A percentile compares a stretch with the other conserved stretches of the same genome.
Evolutionary conservation across 2,888 invertebrate genomes (phyloP).

Genomic region (Drosophila neutralis): DNA sequence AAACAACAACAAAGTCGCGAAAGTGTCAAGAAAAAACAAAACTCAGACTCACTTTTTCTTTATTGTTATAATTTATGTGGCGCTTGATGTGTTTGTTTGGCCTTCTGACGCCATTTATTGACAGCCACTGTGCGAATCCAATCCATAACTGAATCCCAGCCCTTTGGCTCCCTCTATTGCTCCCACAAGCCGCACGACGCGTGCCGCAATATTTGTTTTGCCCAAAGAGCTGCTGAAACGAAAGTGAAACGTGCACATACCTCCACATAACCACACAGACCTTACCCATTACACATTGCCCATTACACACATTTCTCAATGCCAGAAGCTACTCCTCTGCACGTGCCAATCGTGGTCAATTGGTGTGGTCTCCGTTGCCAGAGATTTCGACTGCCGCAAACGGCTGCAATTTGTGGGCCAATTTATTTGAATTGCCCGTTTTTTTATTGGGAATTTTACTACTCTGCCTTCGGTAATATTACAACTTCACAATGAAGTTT

Average conservation of each 20-base stretch:
- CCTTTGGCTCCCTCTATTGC: neutral
- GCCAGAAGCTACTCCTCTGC: constrained; percentile 53
- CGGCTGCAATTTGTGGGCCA: constrained; percentile 25
- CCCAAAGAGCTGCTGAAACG: constrained; percentile 40
- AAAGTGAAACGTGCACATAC: constrained; percentile 74
- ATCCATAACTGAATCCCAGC: constrained; percentile 27
- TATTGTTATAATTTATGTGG: constrained; percentile 66
- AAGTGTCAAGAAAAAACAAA: constrained; percentile 76
- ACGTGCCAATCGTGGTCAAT: constrained; percentile 44
- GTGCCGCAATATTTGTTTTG: constrained; percentile 42
- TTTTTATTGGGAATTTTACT: constrained; percentile 21
- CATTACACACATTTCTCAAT: constrained; percentile 34
- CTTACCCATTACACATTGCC: constrained; percentile 17
- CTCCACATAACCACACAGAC: constrained; percentile 35
- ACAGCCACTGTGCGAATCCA: constrained; percentile 38
- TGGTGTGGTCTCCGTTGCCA: constrained; percentile 31
- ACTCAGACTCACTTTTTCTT: constrained; percentile 73
- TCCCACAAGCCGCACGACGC: constrained; percentile 36
- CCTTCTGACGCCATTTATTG: constrained; percentile 32
- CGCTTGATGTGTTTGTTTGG: constrained; percentile 63
- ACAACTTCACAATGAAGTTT: constrained; percentile 7
- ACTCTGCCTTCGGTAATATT: constrained; percentile 1
- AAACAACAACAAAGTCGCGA: constrained; percentile 54
- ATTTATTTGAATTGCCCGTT: constrained; percentile 33
- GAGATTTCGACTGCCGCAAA: constrained; percentile 34